Conservation (phyloP, 2,113 vertebrate genomes). For the Ailuropoda melanoleuca region DNA sequence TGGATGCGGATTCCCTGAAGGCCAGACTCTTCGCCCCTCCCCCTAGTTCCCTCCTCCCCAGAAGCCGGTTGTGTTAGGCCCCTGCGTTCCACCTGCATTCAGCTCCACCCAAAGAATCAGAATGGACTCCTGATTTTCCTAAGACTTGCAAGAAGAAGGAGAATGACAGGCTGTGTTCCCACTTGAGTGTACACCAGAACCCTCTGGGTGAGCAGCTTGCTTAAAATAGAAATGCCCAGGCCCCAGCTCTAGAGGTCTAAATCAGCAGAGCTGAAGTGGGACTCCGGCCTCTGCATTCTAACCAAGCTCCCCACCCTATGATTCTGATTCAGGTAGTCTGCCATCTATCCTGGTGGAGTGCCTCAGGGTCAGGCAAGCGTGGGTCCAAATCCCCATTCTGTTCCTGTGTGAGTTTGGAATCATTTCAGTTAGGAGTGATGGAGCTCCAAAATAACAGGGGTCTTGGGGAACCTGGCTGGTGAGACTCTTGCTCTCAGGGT, state of each 20-base stretch:
- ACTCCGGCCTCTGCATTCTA: neutral
- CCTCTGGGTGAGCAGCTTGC: neutral
- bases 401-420: neutral
- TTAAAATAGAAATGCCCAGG: neutral
- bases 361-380: neutral
- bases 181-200: neutral
- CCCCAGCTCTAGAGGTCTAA: neutral
- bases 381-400: neutral
- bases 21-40: neutral
- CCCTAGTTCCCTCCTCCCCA: neutral
- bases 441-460: neutral
- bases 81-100: neutral
- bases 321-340: neutral
- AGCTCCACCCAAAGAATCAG: neutral
- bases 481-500: neutral
- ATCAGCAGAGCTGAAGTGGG: neutral
- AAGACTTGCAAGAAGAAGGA: neutral
- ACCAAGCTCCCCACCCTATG: neutral
- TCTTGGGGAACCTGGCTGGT: neutral
- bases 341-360: neutral
- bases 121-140: neutral
- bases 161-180: neutral
- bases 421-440: neutral
- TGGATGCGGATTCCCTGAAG: neutral
- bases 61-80: neutral